These are phyloP conservation scores for Rhynchomys soricoides DNA, from an alignment of 2,113 vertebrate species.

Conservation along the genomic window DNA sequence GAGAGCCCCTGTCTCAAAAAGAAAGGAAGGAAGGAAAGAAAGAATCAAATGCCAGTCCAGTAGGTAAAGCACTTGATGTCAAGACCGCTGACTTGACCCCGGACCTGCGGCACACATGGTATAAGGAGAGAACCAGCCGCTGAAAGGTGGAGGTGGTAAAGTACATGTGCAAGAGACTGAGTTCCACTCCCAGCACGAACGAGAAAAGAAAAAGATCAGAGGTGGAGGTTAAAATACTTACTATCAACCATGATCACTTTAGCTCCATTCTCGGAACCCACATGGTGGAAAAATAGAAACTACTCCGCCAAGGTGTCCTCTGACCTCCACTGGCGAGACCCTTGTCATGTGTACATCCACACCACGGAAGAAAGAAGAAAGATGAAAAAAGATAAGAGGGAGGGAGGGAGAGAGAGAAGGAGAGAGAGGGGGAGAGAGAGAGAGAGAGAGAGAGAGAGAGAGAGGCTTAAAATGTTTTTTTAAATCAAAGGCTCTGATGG, in stretches of 20 bases:
- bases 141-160: neutral
- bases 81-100: neutral
- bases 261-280: neutral
- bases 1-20: neutral
- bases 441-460: neutral
- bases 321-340: neutral
- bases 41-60: neutral
- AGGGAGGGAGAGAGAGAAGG: neutral
- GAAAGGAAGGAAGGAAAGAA: neutral
- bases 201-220: neutral
- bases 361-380: neutral
- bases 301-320: neutral
- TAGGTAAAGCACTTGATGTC: neutral
- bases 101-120: no score
- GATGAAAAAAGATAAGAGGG: no score
- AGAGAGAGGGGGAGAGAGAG: rapidly evolving
- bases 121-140: neutral
- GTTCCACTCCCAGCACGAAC: neutral
- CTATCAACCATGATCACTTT: neutral
- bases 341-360: neutral
- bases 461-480: neutral
- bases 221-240: neutral
- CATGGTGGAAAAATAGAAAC: neutral
- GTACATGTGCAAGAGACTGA: neutral
- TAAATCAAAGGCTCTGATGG: neutral